A percentile compares a stretch with the other conserved stretches of the same genome.
phyloP scores from a whole-genome alignment of 2,797 vertebrate genomes.

The Graptemys geographica region DNA sequence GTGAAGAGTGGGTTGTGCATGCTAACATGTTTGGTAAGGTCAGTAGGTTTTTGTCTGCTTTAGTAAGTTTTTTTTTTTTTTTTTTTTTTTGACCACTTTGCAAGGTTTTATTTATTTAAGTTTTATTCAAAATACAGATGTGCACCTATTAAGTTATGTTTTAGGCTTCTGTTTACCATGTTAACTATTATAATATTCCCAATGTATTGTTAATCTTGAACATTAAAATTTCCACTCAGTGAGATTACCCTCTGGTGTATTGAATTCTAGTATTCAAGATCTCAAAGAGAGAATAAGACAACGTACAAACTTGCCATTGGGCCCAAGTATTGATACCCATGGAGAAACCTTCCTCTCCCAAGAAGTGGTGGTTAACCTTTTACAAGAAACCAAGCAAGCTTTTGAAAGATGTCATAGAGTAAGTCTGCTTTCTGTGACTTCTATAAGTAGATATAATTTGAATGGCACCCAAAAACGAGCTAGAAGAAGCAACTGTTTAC shows the following conservation, averaged over 20 bases:
- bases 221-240: background rate
- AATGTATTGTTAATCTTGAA: background rate
- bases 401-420: slow-evolving; percentile 99
- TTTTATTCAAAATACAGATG: background rate
- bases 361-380: slow-evolving; percentile 96
- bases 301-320: slow-evolving; percentile 93
- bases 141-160: slow-evolving; percentile 50
- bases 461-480: background rate
- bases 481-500: background rate
- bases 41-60: slow-evolving; percentile 2
- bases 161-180: slow-evolving; percentile 36
- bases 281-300: slow-evolving; percentile 97
- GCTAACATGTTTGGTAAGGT: background rate
- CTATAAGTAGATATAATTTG: accelerated
- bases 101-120: slow-evolving; percentile 47
- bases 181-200: slow-evolving; percentile 41
- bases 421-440: slow-evolving; percentile 45
- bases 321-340: slow-evolving; percentile 96
- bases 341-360: slow-evolving; percentile 98
- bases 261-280: slow-evolving; percentile 91
- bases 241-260: background rate
- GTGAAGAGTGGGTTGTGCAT: slow-evolving; percentile 1
- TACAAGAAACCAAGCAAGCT: slow-evolving; percentile 98
- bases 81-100: slow-evolving; percentile 48
- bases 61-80: background rate